A percentile compares a stretch with the other conserved stretches of the same genome.
These are phyloP conservation scores for Corythornis madagascariensis DNA, from an alignment of 2,113 vertebrate species.

Conservation along the genomic window DNA sequence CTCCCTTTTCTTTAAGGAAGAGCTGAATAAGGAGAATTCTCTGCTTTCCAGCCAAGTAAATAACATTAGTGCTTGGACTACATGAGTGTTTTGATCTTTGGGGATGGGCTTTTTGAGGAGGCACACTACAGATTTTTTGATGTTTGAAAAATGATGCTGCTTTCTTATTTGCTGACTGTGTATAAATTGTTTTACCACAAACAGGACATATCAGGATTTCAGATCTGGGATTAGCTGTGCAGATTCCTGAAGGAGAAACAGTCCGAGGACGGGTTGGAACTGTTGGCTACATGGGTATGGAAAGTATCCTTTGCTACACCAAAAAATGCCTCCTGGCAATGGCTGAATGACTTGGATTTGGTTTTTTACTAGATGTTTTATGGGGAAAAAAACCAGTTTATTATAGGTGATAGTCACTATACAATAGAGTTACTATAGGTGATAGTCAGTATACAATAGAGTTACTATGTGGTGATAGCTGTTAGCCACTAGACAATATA, in stretches of 20 bases:
- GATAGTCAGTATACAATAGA: no score
- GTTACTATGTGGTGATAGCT: no score
- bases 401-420: no score
- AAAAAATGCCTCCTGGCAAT: background rate
- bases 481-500: no score
- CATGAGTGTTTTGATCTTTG: background rate
- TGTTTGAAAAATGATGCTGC: background rate
- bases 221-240: constrained; percentile 89
- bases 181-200: constrained; percentile 31
- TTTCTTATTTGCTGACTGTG: background rate
- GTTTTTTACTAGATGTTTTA: background rate
- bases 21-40: background rate
- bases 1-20: background rate
- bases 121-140: background rate
- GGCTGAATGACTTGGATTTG: background rate
- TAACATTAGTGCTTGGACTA: background rate
- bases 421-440: no score
- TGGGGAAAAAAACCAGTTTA: background rate
- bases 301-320: background rate
- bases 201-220: constrained; percentile 93
- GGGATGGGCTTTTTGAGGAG: background rate
- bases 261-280: constrained; percentile 90
- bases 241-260: constrained; percentile 87
- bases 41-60: background rate
- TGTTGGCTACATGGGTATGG: constrained; percentile 92